phyloP scores from a whole-genome alignment of 1,140 invertebrate species.

The Drosophila persimilis region DNA sequence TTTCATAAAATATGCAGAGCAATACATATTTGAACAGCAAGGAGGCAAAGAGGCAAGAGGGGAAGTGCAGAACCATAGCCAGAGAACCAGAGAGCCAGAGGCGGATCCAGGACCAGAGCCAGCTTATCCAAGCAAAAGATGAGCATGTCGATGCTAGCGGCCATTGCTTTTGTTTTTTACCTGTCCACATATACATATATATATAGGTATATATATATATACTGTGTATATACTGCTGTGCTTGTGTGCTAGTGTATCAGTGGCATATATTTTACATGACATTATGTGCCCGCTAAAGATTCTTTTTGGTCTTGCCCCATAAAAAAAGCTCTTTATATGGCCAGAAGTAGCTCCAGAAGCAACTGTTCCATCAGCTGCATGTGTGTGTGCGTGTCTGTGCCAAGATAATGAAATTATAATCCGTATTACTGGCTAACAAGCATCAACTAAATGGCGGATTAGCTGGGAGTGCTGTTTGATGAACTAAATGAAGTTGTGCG shows the following conservation, averaged over 20 bases:
- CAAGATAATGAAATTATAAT: constrained; percentile 43
- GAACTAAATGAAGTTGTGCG: constrained; percentile 30
- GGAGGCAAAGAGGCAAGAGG: background rate
- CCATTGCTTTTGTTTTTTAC: constrained; percentile 48
- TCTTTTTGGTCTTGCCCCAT: constrained; percentile 2
- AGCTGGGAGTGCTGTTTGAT: constrained; percentile 34
- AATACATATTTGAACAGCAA: constrained; percentile 70
- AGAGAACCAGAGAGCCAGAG: background rate
- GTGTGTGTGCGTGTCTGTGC: background rate
- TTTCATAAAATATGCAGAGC: constrained; percentile 71
- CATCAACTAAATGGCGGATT: constrained; percentile 38
- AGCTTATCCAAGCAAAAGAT: constrained; percentile 48
- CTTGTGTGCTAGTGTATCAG: constrained; percentile 11
- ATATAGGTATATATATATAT: constrained; percentile 3
- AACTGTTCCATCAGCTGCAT: too few relatives aligned
- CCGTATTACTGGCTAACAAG: constrained; percentile 29
- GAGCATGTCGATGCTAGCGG: constrained; percentile 45
- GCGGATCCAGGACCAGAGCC: constrained; percentile 13
- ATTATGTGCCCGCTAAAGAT: constrained; percentile 23
- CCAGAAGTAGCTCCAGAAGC: too few relatives aligned
- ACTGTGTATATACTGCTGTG: background rate
- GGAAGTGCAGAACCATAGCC: background rate
- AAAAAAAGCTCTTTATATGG: constrained; percentile 4
- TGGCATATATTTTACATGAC: constrained; percentile 27
- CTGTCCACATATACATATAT: background rate